These are phyloP conservation scores for Heliconius cydno DNA, from an alignment of 2,888 invertebrate species.

Conservation along the genomic window DNA sequence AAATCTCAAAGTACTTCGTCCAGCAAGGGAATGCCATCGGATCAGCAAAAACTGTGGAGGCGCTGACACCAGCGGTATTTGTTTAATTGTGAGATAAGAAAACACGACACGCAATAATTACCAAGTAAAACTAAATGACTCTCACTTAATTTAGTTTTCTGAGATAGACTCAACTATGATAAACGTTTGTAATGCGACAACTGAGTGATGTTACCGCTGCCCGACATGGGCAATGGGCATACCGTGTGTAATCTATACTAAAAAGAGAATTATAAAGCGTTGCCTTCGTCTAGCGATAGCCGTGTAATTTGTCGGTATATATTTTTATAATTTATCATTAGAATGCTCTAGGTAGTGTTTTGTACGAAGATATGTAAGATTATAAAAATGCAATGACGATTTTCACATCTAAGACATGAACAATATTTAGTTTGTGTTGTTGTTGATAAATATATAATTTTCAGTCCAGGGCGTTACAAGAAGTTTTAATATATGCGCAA, in stretches of 20 bases:
- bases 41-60: slow-evolving; percentile 38
- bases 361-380: background rate
- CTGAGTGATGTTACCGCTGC: slow-evolving; percentile 46
- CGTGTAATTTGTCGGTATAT: background rate
- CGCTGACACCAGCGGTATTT: slow-evolving; percentile 46
- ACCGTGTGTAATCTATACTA: slow-evolving; percentile 39
- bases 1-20: slow-evolving; percentile 14
- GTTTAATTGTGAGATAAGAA: slow-evolving; percentile 49
- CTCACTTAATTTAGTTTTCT: slow-evolving; percentile 35
- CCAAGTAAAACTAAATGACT: slow-evolving; percentile 47
- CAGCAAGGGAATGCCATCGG: slow-evolving; percentile 33
- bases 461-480: background rate
- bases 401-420: background rate
- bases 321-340: background rate
- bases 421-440: background rate
- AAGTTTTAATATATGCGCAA: background rate
- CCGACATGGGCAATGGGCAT: slow-evolving; percentile 30
- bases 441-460: background rate
- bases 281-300: slow-evolving; percentile 14
- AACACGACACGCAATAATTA: slow-evolving; percentile 47
- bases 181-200: slow-evolving; percentile 48
- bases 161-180: slow-evolving; percentile 47
- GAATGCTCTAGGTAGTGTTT: background rate
- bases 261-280: slow-evolving; percentile 27
- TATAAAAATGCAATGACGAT: background rate